Evolutionary conservation across 2,797 vertebrate species (phyloP).

Genomic region (Sebastes baramenuke): DNA sequence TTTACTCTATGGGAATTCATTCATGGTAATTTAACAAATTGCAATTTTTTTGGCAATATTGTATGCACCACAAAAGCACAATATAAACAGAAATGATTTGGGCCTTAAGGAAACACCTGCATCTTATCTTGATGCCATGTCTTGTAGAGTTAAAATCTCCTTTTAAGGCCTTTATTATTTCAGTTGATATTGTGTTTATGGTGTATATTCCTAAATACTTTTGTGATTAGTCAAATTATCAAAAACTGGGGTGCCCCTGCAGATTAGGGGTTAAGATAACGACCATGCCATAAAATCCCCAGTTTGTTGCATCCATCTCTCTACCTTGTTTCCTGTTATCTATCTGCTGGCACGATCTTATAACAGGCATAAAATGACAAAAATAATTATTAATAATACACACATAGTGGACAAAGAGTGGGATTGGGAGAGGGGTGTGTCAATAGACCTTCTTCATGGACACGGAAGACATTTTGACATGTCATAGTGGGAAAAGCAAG

Average conservation of each 20-base stretch:
- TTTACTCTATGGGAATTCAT: neutral
- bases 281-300: neutral
- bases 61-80: neutral
- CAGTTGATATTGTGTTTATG: neutral
- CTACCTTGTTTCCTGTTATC: neutral
- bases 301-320: neutral
- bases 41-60: neutral
- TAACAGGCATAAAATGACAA: neutral
- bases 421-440: neutral
- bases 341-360: neutral
- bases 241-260: neutral
- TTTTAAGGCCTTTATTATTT: neutral
- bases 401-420: neutral
- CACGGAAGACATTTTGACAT: neutral
- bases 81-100: neutral
- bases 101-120: neutral
- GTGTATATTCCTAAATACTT: neutral
- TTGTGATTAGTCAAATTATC: neutral
- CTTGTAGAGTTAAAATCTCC: neutral
- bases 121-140: neutral
- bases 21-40: neutral
- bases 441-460: neutral
- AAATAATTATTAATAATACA: neutral
- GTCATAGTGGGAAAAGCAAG: neutral
- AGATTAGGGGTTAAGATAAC: neutral